Percentiles rank a stretch among this genome's conserved stretches.
These are phyloP conservation scores for Esox niger DNA, from an alignment of 2,113 vertebrate species.

Conservation along the genomic window DNA sequence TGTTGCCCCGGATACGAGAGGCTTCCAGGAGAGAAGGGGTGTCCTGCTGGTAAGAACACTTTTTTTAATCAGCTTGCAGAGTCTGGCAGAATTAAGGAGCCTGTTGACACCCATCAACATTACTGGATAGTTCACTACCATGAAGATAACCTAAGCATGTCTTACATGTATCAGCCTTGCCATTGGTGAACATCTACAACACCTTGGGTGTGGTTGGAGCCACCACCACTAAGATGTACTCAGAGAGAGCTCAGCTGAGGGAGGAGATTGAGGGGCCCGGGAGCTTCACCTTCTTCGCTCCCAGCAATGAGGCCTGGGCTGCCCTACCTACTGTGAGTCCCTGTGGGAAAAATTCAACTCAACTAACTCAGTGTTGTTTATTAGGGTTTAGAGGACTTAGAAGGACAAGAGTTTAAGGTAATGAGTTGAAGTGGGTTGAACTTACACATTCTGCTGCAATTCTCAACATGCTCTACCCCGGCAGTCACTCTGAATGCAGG, in stretches of 20 bases:
- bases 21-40: constrained; percentile 90
- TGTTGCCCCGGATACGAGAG: constrained; percentile 97
- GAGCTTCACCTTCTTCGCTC: constrained; percentile 95
- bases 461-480: too few species aligned
- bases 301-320: constrained; percentile 93
- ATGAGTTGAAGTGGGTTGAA: too few species aligned
- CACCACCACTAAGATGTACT: constrained; percentile 90
- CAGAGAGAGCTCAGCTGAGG: constrained; percentile 83
- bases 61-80: too few species aligned
- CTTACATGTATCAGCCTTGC: constrained; percentile 75
- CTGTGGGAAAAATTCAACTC: too few species aligned
- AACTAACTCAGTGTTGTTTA: too few species aligned
- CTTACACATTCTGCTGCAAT: too few species aligned
- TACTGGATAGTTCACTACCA: too few species aligned
- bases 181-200: constrained; percentile 90
- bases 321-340: constrained; percentile 83
- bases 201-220: constrained; percentile 89
- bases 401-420: too few species aligned
- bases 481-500: too few species aligned
- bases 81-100: too few species aligned
- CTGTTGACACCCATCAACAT: too few species aligned
- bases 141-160: background rate
- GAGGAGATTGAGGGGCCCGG: constrained; percentile 91
- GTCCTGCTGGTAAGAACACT: constrained; percentile 84
- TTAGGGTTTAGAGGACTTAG: too few species aligned